Percentiles rank a stretch among this genome's conserved stretches.
Evolutionary conservation across 2,797 vertebrate species (phyloP).

Genomic region (Sus cebifrons): DNA sequence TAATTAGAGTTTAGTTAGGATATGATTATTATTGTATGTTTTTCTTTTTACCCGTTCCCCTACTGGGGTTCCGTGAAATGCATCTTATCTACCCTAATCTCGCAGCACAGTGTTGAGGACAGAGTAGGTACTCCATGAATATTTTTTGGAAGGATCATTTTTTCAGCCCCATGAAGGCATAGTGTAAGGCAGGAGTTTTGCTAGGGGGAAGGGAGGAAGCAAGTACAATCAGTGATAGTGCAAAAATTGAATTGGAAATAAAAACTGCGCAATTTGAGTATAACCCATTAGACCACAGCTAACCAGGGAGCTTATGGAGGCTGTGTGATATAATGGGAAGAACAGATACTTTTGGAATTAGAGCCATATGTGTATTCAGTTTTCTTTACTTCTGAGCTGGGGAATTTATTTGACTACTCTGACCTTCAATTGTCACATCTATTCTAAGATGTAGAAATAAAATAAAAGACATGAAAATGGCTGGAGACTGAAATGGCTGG

Average conservation of each 20-base stretch:
- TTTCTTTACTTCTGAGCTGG: constrained; percentile 29
- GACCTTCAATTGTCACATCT: constrained; percentile 15
- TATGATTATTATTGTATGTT: constrained; percentile 33
- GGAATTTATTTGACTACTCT: neutral
- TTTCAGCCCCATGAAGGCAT: neutral
- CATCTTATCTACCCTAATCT: constrained; percentile 10
- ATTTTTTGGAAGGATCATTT: neutral
- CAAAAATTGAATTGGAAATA: constrained; percentile 39
- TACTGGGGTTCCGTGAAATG: neutral
- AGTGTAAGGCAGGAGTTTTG: neutral
- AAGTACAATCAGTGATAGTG: neutral
- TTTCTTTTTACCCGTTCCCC: neutral
- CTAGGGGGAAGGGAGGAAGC: neutral
- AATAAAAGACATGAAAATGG: neutral
- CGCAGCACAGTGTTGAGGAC: neutral
- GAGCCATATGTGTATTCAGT: neutral
- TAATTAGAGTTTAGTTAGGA: constrained; percentile 41
- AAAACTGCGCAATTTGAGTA: neutral
- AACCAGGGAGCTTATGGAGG: neutral
- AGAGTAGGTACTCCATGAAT: neutral
- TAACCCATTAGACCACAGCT: neutral
- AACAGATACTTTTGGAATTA: constrained; percentile 5
- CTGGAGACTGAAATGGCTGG: neutral
- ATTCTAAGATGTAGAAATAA: constrained; percentile 6
- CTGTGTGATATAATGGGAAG: neutral